Percentiles rank a stretch among this genome's conserved stretches.
Conservation (phyloP, 2,797 vertebrate genomes). For the Gymnothorax javanicus region DNA sequence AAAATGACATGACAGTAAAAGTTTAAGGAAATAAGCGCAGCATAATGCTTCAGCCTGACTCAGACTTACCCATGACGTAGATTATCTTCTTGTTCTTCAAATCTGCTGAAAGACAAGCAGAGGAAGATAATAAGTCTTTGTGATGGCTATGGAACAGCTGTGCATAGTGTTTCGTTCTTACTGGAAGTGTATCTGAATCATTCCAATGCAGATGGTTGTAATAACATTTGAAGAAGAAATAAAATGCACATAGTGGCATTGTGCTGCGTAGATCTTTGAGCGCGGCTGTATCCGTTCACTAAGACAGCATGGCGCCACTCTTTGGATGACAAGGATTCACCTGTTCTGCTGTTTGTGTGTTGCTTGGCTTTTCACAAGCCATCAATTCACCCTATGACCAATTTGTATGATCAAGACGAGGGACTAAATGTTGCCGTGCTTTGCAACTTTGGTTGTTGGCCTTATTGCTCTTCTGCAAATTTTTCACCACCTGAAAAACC, state of each 20-base stretch:
- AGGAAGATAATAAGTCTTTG: not conserved
- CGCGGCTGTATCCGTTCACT: not conserved
- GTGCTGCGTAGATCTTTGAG: not conserved
- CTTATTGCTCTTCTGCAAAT: no score
- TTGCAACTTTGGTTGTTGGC: no score
- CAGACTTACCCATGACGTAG: slow-evolving; percentile 95
- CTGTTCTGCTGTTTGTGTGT: no score
- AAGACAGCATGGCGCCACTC: no score
- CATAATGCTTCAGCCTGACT: not conserved
- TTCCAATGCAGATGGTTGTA: not conserved
- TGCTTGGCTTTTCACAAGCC: no score
- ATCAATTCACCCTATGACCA: no score
- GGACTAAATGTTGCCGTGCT: no score
- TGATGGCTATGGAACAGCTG: not conserved
- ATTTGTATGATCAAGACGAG: no score
- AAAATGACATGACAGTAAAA: not conserved
- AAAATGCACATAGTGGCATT: not conserved
- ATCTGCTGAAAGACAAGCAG: slow-evolving; percentile 78
- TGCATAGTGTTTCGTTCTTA: not conserved
- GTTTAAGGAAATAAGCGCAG: not conserved
- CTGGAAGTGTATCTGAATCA: not conserved
- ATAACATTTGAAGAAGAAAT: no score
- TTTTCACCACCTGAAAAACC: no score
- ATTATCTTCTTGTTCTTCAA: slow-evolving; percentile 94
- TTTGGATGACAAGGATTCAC: no score